phyloP scores from a whole-genome alignment of 2,113 vertebrate genomes.

The Sinocyclocheilus anophthalmus region DNA sequence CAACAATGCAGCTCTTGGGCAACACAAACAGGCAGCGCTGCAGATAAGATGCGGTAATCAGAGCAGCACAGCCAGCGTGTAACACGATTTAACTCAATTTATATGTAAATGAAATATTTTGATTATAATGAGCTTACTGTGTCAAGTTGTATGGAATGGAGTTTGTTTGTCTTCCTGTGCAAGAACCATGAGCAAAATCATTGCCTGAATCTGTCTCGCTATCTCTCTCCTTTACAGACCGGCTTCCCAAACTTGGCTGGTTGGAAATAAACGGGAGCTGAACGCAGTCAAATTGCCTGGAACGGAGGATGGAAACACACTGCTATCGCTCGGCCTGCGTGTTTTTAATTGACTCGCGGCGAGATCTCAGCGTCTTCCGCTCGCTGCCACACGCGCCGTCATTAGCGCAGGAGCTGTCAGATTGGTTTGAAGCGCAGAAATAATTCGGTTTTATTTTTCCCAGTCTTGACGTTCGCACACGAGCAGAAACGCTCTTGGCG shows the following conservation, averaged over 20 bases:
- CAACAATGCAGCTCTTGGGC: conserved; percentile 52
- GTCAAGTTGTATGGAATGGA: conserved; percentile 62
- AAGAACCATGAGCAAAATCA: conserved; percentile 29
- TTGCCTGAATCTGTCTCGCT: conserved; percentile 59
- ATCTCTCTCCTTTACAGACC: conserved; percentile 4
- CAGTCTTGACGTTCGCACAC: not conserved
- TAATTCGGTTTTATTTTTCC: conserved; percentile 33
- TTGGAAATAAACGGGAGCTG: not conserved
- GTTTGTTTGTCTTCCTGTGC: conserved; percentile 63
- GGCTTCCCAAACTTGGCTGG: conserved; percentile 31
- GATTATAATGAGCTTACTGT: conserved; percentile 72
- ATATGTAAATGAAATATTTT: conserved; percentile 76
- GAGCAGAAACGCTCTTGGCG: not conserved
- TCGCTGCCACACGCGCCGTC: not conserved
- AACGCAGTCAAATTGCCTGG: conserved; percentile 36
- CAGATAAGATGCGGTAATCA: conserved; percentile 69
- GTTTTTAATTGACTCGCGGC: conserved; percentile 17
- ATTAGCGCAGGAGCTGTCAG: not conserved
- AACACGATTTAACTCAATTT: conserved; percentile 74
- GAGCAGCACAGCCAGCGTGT: conserved; percentile 56
- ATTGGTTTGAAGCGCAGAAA: conserved; percentile 21
- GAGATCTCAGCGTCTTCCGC: conserved; percentile 9
- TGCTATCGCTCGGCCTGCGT: conserved; percentile 24
- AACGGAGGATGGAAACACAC: not conserved
- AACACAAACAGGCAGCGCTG: conserved; percentile 56